phyloP scores from a whole-genome alignment of 2,113 vertebrate species.

The Meles meles region DNA sequence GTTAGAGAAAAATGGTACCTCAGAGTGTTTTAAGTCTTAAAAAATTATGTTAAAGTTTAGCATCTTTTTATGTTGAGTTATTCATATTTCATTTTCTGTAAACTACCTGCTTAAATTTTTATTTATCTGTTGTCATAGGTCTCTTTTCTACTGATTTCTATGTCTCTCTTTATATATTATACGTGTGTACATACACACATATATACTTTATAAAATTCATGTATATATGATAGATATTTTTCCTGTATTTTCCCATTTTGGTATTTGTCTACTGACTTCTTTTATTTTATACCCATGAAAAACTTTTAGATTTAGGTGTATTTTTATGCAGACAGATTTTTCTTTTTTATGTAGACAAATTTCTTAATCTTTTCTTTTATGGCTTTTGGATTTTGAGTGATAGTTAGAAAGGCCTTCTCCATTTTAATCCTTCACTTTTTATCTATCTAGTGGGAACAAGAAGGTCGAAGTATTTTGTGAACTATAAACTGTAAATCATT shows the following conservation, averaged over 20 bases:
- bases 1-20: slow-evolving; percentile 12
- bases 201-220: neutral
- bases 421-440: slow-evolving; percentile 36
- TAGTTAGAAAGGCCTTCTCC: slow-evolving; percentile 1
- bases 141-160: slow-evolving; percentile 35
- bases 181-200: neutral
- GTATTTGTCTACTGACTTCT: neutral
- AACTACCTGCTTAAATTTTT: slow-evolving; percentile 9
- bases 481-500: slow-evolving; percentile 69
- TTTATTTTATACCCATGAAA: neutral
- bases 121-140: slow-evolving; percentile 11
- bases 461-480: slow-evolving; percentile 63
- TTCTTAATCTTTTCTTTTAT: slow-evolving; percentile 40
- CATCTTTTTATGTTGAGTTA: slow-evolving; percentile 23
- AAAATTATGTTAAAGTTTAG: neutral
- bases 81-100: slow-evolving; percentile 30
- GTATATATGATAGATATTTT: neutral
- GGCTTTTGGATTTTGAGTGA: slow-evolving; percentile 53
- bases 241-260: neutral
- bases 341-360: neutral
- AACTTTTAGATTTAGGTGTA: neutral
- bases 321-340: neutral
- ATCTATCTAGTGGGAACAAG: neutral
- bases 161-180: neutral
- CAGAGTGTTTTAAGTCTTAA: slow-evolving; percentile 3